Percentiles rank a stretch among this genome's conserved stretches.
Evolutionary conservation across 2,888 invertebrate genomes (phyloP).

Genomic region (Chorisops tibialis): DNA sequence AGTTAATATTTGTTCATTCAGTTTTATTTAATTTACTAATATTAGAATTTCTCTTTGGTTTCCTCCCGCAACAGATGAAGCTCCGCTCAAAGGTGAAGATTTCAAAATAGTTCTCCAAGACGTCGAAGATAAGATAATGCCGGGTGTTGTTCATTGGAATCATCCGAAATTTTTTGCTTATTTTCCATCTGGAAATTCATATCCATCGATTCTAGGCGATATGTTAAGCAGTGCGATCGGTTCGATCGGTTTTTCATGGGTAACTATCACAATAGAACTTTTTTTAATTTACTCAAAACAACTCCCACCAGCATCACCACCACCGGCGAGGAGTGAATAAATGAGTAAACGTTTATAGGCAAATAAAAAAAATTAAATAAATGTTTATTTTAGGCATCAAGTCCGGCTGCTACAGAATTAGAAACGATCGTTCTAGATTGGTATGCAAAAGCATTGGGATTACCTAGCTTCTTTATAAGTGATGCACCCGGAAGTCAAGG

Average conservation of each 20-base stretch:
- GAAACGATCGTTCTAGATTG: slow-evolving; percentile 81
- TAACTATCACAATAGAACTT: slow-evolving; percentile 45
- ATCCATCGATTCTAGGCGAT: slow-evolving; percentile 85
- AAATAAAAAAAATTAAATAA: too few relatives aligned
- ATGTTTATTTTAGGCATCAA: slow-evolving; percentile 63
- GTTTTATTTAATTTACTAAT: too few relatives aligned
- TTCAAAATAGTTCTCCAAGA: slow-evolving; percentile 76
- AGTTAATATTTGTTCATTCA: too few relatives aligned
- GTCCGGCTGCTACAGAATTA: slow-evolving; percentile 81
- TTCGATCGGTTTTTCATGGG: slow-evolving; percentile 92
- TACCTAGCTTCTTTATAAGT: slow-evolving; percentile 66
- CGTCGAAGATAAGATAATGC: slow-evolving; percentile 75
- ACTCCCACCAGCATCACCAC: too few relatives aligned
- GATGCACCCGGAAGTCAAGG: slow-evolving; percentile 55
- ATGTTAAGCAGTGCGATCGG: slow-evolving; percentile 86
- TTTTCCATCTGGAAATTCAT: slow-evolving; percentile 89
- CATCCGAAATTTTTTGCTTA: slow-evolving; percentile 92
- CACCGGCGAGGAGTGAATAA: too few relatives aligned
- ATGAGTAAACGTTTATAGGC: too few relatives aligned
- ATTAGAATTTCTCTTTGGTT: not conserved
- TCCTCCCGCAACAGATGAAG: slow-evolving; percentile 52
- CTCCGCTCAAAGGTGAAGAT: slow-evolving; percentile 68
- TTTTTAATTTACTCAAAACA: too few relatives aligned
- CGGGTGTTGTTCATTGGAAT: slow-evolving; percentile 87
- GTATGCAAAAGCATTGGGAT: slow-evolving; percentile 71